Evolutionary conservation across 2,888 invertebrate species (phyloP).

Genomic region (Dasysyrphus tricinctus): DNA sequence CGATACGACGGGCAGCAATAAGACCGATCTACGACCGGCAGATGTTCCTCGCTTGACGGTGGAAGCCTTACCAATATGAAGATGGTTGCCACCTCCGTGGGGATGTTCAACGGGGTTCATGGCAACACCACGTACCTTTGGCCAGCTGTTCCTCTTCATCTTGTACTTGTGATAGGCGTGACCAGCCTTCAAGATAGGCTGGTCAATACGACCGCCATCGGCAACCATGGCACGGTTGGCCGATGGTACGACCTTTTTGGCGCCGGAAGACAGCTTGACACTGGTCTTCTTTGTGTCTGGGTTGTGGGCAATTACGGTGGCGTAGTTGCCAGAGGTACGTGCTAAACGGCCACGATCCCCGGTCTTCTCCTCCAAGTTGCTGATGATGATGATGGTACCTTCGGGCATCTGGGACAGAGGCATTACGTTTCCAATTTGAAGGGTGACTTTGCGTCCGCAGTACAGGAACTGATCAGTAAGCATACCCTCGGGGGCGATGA

Average conservation of each 20-base stretch:
- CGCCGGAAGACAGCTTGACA: slow-evolving; percentile 99
- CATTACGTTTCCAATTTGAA: slow-evolving; percentile 96
- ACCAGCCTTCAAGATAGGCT: slow-evolving; percentile 99
- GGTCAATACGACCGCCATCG: slow-evolving; percentile 99
- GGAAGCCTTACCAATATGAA: slow-evolving; percentile 99
- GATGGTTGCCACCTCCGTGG: slow-evolving; percentile 99
- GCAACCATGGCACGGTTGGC: slow-evolving; percentile 99
- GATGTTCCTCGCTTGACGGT: too few relatives aligned
- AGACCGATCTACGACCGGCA: slow-evolving; percentile 99
- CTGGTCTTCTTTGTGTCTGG: slow-evolving; percentile 98
- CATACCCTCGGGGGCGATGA: too few relatives aligned
- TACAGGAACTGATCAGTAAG: slow-evolving; percentile 99
- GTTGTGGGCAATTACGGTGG: slow-evolving; percentile 99
- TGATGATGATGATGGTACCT: slow-evolving; percentile 99
- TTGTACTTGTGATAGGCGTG: slow-evolving; percentile 99
- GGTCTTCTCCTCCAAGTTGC: slow-evolving; percentile 99
- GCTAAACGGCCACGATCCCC: too few relatives aligned
- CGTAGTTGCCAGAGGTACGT: slow-evolving; percentile 99
- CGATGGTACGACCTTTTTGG: slow-evolving; percentile 99
- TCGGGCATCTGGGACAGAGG: slow-evolving; percentile 99
- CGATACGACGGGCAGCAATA: slow-evolving; percentile 99
- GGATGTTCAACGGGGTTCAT: slow-evolving; percentile 99
- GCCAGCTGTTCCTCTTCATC: slow-evolving; percentile 99
- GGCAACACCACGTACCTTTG: slow-evolving; percentile 99
- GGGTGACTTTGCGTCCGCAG: slow-evolving; percentile 97